Percentiles rank a stretch among this genome's conserved stretches.
Conservation (phyloP, 2,888 invertebrate species). For the Aphodius sticticus region DNA sequence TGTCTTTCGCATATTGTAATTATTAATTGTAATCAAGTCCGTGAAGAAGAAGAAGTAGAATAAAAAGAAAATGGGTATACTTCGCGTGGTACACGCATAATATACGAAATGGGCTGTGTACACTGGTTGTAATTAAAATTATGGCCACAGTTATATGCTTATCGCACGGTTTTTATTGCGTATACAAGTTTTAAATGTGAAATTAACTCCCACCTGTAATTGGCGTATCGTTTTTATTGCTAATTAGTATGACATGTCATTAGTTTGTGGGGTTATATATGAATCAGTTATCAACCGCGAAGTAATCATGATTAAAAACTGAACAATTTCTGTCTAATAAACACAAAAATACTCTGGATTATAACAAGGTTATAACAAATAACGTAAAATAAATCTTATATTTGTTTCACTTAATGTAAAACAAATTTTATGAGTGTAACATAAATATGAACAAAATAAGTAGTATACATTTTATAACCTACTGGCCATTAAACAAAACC, state of each 20-base stretch:
- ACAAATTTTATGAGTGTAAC: no score
- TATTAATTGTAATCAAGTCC: constrained; percentile 15
- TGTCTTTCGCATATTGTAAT: constrained; percentile 18
- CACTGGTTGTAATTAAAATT: constrained; percentile 4
- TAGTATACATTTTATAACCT: no score
- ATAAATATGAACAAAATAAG: no score
- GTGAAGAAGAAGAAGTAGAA: neutral
- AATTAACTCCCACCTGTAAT: neutral
- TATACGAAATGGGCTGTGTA: neutral
- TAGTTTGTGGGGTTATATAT: neutral
- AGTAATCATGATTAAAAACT: neutral
- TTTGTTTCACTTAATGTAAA: no score
- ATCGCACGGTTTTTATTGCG: neutral
- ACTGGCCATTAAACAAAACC: no score
- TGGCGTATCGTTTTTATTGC: neutral
- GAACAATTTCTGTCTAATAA: neutral
- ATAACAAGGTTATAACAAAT: no score
- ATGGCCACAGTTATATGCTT: neutral
- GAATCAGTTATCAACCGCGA: neutral
- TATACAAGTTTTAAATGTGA: neutral
- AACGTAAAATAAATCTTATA: no score
- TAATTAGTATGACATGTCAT: neutral
- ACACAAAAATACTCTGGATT: no score
- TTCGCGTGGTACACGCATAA: neutral
- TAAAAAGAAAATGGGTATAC: neutral